Conservation (phyloP, 2,888 invertebrate genomes). For the Morinoia aosen region DNA sequence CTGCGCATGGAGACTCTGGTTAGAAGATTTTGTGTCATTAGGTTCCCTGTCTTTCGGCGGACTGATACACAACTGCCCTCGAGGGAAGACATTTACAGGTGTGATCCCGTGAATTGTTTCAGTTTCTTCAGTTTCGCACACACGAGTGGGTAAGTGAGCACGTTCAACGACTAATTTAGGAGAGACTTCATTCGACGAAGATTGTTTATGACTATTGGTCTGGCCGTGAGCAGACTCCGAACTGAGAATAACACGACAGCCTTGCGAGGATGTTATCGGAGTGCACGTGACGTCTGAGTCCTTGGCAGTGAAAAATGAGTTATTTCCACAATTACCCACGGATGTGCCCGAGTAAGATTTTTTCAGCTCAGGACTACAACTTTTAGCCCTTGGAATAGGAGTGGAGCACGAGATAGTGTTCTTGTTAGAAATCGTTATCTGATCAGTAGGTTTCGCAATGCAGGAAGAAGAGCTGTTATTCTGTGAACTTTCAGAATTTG, state of each 20-base stretch:
- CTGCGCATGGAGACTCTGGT: background rate
- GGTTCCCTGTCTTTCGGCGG: background rate
- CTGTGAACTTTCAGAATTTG: background rate
- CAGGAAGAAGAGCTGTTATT: background rate
- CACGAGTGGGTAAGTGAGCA: background rate
- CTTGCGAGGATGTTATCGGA: background rate
- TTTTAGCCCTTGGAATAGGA: background rate
- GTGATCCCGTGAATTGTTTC: background rate
- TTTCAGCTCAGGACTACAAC: background rate
- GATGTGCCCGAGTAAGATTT: background rate
- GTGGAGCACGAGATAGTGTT: background rate
- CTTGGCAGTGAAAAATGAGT: background rate
- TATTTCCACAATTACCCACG: background rate
- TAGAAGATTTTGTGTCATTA: background rate
- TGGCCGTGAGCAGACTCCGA: background rate
- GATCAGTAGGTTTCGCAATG: background rate
- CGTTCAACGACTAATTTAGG: background rate
- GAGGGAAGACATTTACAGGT: background rate
- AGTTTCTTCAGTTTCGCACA: background rate
- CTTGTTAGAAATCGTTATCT: background rate
- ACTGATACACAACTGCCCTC: background rate
- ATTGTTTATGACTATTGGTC: background rate
- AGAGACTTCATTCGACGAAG: background rate
- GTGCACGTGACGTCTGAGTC: background rate
- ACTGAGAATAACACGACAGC: background rate